phyloP scores from a whole-genome alignment of 1,140 invertebrate species.

The Battus philenor region DNA sequence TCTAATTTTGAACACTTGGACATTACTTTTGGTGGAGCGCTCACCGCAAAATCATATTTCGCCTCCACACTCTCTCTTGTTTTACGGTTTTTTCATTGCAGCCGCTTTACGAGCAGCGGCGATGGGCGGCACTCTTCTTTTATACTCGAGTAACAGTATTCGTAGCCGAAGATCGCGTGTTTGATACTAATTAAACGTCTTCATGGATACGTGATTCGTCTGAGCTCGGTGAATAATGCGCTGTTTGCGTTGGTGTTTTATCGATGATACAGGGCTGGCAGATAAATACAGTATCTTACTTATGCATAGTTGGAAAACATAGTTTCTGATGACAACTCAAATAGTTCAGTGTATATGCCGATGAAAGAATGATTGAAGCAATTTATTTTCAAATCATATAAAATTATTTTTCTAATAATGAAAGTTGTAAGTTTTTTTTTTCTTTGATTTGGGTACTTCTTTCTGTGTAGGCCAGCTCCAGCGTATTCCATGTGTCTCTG shows the following conservation, averaged over 20 bases:
- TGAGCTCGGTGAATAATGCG: slow-evolving; percentile 41
- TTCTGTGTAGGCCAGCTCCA: too few relatives aligned
- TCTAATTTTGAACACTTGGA: slow-evolving; percentile 29
- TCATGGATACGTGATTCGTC: slow-evolving; percentile 51
- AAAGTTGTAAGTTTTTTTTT: too few relatives aligned
- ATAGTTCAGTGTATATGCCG: too few relatives aligned
- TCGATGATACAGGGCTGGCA: slow-evolving; percentile 12
- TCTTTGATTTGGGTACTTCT: too few relatives aligned
- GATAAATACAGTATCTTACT: slow-evolving; percentile 1
- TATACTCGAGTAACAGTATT: slow-evolving; percentile 53
- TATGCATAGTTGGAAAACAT: slow-evolving; percentile 11
- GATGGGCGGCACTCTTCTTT: slow-evolving; percentile 53
- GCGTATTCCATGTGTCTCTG: too few relatives aligned
- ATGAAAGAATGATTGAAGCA: too few relatives aligned
- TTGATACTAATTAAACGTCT: slow-evolving; percentile 64
- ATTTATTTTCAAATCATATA: too few relatives aligned
- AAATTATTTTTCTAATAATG: too few relatives aligned
- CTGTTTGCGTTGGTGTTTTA: slow-evolving; percentile 35
- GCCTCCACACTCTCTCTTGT: slow-evolving; percentile 43
- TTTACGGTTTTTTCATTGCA: slow-evolving; percentile 69
- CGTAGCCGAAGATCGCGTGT: slow-evolving; percentile 54
- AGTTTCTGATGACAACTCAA: slow-evolving; percentile 2
- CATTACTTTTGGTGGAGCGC: slow-evolving; percentile 39
- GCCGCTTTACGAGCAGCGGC: slow-evolving; percentile 51
- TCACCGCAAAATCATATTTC: slow-evolving; percentile 58